Conservation (phyloP, 2,888 invertebrate species). For the Orgyia antiqua region DNA sequence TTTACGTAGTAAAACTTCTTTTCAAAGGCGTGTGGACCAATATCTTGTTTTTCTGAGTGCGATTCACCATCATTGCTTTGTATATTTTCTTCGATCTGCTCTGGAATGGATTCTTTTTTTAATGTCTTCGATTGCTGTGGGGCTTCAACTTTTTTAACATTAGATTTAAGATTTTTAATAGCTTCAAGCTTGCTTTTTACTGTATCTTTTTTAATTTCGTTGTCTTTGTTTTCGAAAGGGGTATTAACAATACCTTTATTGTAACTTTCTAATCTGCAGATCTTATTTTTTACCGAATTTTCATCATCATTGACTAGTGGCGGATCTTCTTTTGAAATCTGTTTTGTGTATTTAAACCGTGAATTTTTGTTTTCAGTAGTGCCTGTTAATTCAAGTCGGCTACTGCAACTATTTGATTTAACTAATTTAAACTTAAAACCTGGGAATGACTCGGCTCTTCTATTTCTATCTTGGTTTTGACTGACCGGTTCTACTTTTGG, state of each 20-base stretch:
- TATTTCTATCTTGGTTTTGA: slow-evolving; percentile 44
- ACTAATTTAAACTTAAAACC: slow-evolving; percentile 89
- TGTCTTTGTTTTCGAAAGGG: slow-evolving; percentile 59
- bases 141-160: slow-evolving; percentile 23
- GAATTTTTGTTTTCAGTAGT: slow-evolving; percentile 76
- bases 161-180: slow-evolving; percentile 22
- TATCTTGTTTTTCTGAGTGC: slow-evolving; percentile 38
- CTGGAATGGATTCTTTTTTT: slow-evolving; percentile 27
- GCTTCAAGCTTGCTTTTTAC: slow-evolving; percentile 30
- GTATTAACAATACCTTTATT: slow-evolving; percentile 66
- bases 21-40: slow-evolving; percentile 60
- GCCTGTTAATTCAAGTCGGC: slow-evolving; percentile 87
- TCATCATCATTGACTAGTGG: slow-evolving; percentile 63
- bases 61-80: slow-evolving; percentile 18
- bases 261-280: slow-evolving; percentile 70
- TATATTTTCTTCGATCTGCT: slow-evolving; percentile 7
- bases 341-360: slow-evolving; percentile 61
- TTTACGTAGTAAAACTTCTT: slow-evolving; percentile 81
- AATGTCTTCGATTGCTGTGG: slow-evolving; percentile 22
- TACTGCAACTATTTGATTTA: slow-evolving; percentile 92
- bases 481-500: slow-evolving; percentile 36
- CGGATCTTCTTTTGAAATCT: slow-evolving; percentile 60
- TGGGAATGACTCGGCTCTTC: slow-evolving; percentile 64
- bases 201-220: slow-evolving; percentile 39
- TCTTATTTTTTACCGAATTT: slow-evolving; percentile 73